Evolutionary conservation across 2,888 invertebrate genomes (phyloP).

Genomic region (Imbricaverruca yamaguchii): DNA sequence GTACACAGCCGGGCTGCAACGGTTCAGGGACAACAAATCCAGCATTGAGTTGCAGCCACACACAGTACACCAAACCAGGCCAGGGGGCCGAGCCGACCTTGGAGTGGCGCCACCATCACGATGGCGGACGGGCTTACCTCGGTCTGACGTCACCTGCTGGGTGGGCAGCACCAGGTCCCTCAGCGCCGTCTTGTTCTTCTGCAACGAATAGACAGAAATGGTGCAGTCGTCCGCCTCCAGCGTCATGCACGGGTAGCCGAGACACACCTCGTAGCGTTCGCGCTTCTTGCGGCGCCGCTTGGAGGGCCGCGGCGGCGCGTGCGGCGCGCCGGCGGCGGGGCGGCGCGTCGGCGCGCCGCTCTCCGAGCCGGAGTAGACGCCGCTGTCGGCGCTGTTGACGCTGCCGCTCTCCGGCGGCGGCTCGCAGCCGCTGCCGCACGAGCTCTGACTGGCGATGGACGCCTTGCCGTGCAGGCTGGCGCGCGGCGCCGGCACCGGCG

Average conservation of each 20-base stretch:
- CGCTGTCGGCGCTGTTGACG: slow-evolving; percentile 24
- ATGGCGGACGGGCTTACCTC: background rate
- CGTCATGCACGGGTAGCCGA: slow-evolving; percentile 35
- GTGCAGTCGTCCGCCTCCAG: slow-evolving; percentile 33
- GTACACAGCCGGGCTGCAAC: no score
- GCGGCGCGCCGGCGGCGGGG: slow-evolving; percentile 11
- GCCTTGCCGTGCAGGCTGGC: slow-evolving; percentile 5
- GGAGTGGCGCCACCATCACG: no score
- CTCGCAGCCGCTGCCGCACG: slow-evolving; percentile 3
- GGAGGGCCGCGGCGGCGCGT: background rate
- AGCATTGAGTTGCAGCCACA: no score
- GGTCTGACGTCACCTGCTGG: background rate
- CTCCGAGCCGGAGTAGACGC: slow-evolving; percentile 20
- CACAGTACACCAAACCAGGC: no score
- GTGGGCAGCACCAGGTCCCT: background rate
- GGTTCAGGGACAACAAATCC: no score
- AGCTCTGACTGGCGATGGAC: background rate
- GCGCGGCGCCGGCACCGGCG: background rate
- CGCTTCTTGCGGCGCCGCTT: slow-evolving; percentile 23
- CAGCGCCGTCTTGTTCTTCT: slow-evolving; percentile 13
- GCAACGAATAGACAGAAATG: slow-evolving; percentile 37
- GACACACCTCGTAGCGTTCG: slow-evolving; percentile 36
- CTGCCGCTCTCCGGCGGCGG: slow-evolving; percentile 25
- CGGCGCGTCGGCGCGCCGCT: slow-evolving; percentile 3
- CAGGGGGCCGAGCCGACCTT: no score